These are phyloP conservation scores for Coregonus sp. DNA, from an alignment of 2,797 vertebrate genomes.

Conservation along the genomic window DNA sequence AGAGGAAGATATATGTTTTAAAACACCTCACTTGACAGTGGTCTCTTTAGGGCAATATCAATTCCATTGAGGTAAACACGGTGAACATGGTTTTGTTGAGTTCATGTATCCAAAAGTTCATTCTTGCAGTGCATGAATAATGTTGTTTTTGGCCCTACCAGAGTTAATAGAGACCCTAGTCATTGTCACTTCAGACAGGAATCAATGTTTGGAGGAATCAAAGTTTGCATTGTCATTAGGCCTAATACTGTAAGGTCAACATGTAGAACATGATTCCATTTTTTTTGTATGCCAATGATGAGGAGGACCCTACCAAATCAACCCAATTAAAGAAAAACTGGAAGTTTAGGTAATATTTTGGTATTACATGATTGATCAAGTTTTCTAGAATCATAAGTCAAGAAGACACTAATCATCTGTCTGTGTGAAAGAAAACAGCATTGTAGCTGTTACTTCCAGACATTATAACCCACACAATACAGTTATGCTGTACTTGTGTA, in stretches of 20 bases:
- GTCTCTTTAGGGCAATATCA: not conserved
- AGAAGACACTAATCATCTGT: not conserved
- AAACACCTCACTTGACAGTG: not conserved
- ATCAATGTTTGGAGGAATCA: not conserved
- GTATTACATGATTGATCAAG: not conserved
- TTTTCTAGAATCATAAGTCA: not conserved
- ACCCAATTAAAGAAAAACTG: not conserved
- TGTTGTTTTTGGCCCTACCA: not conserved
- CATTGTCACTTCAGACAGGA: not conserved
- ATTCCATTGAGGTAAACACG: not conserved
- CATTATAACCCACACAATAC: not conserved
- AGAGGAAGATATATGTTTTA: constrained; percentile 40
- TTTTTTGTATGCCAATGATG: too few relatives aligned
- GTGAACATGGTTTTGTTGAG: not conserved
- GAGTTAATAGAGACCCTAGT: not conserved
- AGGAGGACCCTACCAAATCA: not conserved
- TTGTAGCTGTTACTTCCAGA: not conserved
- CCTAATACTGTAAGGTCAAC: too few relatives aligned
- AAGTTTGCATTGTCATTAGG: not conserved
- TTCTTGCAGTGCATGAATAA: not conserved
- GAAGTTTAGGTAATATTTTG: not conserved
- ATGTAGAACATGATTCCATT: too few relatives aligned
- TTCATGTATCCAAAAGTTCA: not conserved
- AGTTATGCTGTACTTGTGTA: not conserved
- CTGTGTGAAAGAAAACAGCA: not conserved